Base-by-base conservation (phyloP, 2,888 invertebrate genomes). In the Elysia crispata region DNA sequence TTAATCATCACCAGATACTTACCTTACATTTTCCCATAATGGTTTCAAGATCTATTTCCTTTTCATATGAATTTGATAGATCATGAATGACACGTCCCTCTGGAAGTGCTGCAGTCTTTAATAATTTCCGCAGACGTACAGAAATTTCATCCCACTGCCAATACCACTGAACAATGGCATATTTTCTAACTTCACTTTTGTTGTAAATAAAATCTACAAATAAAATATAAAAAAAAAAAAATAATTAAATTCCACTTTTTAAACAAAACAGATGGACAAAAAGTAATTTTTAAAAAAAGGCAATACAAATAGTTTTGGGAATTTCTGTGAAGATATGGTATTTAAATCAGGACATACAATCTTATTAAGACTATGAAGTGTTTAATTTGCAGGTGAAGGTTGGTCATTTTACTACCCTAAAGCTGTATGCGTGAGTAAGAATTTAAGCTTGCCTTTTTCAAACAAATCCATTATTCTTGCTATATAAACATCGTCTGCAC, bases 11-110 rank as follows among this genome's bases (percentile, higher is more conserved):
- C n/a, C n/a, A 20, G 18, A 6, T n/a, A 15, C 81, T 74, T 79
- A 90, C 91, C 85, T 86, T 81, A 84, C 90, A 90, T 82, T 86
- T 87, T 18, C 87, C 89, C 25, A 89, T 74, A 28, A 91, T 83
- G 28, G 86, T 87, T 70, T 87, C 84, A 11, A 90, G 76, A 62
- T 89, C 89, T 30, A 91, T 86, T 8, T 88, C 86, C 23, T 83
- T 83, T 23, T 86, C 87, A 57, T 87, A 83, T 23, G 83, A 82
- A 28, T 83, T 83, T 62, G 84, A 83, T 18, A 82, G 81, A 80
- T 88, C 87, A 0, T 89, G 85, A 23, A 90, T 88, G n/a, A 91
- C 84, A 83, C 90, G 90, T 33, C 81, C 79, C 20, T 81, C 77
- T 30, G 83, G 81, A 75, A 82, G 67, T 23, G 75, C 76, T 23